Percentiles rank a stretch among this genome's conserved stretches.
phyloP scores from a whole-genome alignment of 2,888 invertebrate genomes.

The Mactromeris polynyma region DNA sequence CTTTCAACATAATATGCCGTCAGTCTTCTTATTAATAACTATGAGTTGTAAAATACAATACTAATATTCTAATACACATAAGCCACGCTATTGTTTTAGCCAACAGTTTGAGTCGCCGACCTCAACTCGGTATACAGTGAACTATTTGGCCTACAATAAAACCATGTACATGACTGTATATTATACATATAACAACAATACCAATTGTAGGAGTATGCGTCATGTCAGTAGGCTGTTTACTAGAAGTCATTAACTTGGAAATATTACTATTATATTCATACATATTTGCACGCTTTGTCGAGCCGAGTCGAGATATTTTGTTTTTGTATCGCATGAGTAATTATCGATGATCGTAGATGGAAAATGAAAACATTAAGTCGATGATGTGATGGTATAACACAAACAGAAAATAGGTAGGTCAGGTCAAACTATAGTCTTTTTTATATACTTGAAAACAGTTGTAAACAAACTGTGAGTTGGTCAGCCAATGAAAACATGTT shows the following conservation, averaged over 20 bases:
- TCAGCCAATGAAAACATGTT: too few relatives aligned
- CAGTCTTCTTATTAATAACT: neutral
- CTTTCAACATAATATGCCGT: neutral
- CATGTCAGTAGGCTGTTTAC: neutral
- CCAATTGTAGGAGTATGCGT: neutral
- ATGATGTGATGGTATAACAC: too few relatives aligned
- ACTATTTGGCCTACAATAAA: neutral
- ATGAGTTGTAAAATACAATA: neutral
- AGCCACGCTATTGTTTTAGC: neutral
- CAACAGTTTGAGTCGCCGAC: neutral
- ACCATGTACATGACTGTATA: neutral
- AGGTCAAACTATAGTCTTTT: too few relatives aligned
- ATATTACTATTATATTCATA: neutral
- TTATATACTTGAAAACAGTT: too few relatives aligned
- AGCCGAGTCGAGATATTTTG: neutral
- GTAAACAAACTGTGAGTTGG: too few relatives aligned
- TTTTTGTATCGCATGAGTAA: neutral
- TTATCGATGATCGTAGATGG: neutral
- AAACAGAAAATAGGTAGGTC: too few relatives aligned
- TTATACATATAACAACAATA: neutral
- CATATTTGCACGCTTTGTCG: neutral
- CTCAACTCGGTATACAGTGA: neutral
- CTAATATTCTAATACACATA: neutral
- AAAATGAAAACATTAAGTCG: too few relatives aligned
- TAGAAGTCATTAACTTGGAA: neutral